A percentile compares a stretch with the other conserved stretches of the same genome.
phyloP scores from a whole-genome alignment of 2,888 invertebrate genomes.

The Pristionchus maxplancki region DNA sequence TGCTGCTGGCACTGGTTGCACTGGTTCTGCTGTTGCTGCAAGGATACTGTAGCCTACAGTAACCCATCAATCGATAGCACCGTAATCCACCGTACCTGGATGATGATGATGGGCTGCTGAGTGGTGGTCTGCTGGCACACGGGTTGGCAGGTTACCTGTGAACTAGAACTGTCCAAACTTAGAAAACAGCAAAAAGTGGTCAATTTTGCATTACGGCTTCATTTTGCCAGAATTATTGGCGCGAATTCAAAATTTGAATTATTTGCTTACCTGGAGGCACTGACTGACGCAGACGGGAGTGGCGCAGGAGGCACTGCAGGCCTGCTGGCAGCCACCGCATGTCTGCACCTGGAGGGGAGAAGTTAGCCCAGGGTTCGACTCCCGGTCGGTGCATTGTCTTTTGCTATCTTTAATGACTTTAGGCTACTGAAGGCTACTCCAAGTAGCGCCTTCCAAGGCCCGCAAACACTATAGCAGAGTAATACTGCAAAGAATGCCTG shows the following conservation, averaged over 20 bases:
- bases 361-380: too few species aligned
- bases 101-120: slow-evolving; percentile 30
- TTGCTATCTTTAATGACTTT: too few species aligned
- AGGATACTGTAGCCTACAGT: background rate
- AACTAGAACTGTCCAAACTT: background rate
- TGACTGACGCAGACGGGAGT: slow-evolving; percentile 42
- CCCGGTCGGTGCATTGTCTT: too few species aligned
- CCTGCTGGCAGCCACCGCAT: slow-evolving; percentile 41
- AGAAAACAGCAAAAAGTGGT: too few species aligned
- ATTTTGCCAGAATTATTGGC: too few species aligned
- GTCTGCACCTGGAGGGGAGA: background rate
- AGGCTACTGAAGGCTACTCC: background rate
- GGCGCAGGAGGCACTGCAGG: slow-evolving; percentile 41
- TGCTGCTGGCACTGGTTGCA: slow-evolving; percentile 67
- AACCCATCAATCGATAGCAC: background rate
- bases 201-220: too few species aligned
- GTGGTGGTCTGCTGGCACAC: slow-evolving; percentile 45
- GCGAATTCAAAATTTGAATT: too few species aligned
- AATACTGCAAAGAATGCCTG: too few species aligned
- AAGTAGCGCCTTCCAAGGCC: too few species aligned
- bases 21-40: slow-evolving; percentile 51
- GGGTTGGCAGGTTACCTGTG: slow-evolving; percentile 25
- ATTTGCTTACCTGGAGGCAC: slow-evolving; percentile 4
- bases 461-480: too few species aligned
- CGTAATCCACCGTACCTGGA: slow-evolving; percentile 17